Base-by-base conservation (phyloP, 2,797 vertebrate species). In the Gallinago nigripennis region DNA sequence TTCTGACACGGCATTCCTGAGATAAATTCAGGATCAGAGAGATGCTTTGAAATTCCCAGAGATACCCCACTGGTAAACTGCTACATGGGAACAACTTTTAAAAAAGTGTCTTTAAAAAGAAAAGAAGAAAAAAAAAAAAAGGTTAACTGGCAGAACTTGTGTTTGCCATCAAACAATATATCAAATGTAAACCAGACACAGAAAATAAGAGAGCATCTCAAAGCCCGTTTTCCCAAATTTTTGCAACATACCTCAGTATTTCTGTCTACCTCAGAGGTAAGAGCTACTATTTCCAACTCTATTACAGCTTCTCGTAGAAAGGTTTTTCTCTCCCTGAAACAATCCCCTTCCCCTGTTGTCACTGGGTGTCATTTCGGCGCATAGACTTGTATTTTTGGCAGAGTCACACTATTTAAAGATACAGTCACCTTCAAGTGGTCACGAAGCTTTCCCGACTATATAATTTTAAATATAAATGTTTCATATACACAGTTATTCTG, bases 1-100 rank as follows among this genome's bases (percentile, higher is more conserved):
- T 98, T 99, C 99, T 99, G 99, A 99, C 99, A 99, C 98, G 98
- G 98, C 99, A 99, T 99, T 99, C 99, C 99, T 99, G 98, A 99
- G 99, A 99, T 99, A 99, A 99, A 99, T 98, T 97, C 95, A 97
- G 98, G 98, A 99, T 99, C 99, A 99, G 98, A 99, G 98, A 98
- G 98, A 98, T 98, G 98, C 98, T 95, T 98, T 98, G 98, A 98
- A 99, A 99, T 98, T 98, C 98, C 98, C 98, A 98, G 98, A 98
- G 98, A 98, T 96, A 98, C 53, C 95, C 87, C 92, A 93, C 86
- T 94, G 92, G 89, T 93, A 95, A 97, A 95, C 39, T 71, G 96
- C 94, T 98, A 97, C 94, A 97, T 92, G 97, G 96, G 97, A 98
- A 98, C 78, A 96, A 96, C 97, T 96, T 97, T 98, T 97, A 98